Evolutionary conservation across 2,888 invertebrate genomes (phyloP), one percentile per base, ranked within the genome.

Genomic region (Diarsia dahlii): DNA sequence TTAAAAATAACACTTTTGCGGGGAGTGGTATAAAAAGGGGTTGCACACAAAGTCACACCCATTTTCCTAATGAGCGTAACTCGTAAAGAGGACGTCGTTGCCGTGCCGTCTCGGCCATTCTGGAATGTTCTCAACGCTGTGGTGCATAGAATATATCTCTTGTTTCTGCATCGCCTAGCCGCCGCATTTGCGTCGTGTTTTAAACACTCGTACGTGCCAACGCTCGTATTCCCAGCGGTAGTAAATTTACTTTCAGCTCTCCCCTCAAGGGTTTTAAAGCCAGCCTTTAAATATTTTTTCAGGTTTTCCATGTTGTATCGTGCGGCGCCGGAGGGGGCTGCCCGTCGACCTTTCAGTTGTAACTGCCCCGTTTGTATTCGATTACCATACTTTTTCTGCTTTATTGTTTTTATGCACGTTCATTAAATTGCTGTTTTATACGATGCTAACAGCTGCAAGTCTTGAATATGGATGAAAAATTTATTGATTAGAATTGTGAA

Each of bases 261-360:
- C 91, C 94, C 94, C 93, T 91, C 88, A 88, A 89, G 87, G 90
- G 90, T 92, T 93, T 94, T 93, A 94, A 94, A 93, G 90, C 90
- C 91, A 88, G 89, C 74, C 90, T 94, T 94, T 96, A 95, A 96
- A 96, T 95, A 95, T 95, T 95, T 96, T 95, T 96, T 95, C 95
- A 95, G 94, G 92, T 94, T 91, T 95, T 93, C 92, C 92, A 87
- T 93, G 92, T 91, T 87, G 92, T 95, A 90, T 94, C 95, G 95
- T 95, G 96, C 86, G 95, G 95, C 95, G 95, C 94, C 95, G 69
- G 86, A 87, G 89, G 93, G 93, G 94, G 92, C 89, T 89, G 86
- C 86, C 48, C 86, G 88, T 83, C 91, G 91, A 92, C 92, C 91
- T 92, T 93, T 92, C 90, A 90, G 87, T 88, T 91, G 87, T 90